These are phyloP conservation scores for Poecile montanus DNA, from an alignment of 2,797 vertebrate species.

Conservation along the genomic window DNA sequence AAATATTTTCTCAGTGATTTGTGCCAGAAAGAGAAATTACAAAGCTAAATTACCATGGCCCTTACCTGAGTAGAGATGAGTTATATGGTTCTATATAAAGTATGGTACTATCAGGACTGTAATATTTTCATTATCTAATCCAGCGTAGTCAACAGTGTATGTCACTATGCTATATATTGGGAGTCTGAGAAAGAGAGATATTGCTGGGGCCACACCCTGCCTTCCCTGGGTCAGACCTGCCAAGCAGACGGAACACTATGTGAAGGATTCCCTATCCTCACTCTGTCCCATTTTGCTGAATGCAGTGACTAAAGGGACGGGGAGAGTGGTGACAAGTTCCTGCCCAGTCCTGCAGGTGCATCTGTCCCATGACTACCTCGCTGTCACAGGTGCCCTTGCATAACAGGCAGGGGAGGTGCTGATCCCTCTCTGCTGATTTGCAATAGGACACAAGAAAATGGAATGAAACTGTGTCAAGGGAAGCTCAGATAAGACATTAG, in stretches of 20 bases:
- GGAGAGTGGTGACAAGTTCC: background rate
- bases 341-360: background rate
- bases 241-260: background rate
- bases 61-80: background rate
- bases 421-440: background rate
- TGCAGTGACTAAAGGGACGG: rapidly evolving
- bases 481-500: background rate
- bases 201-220: background rate
- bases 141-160: background rate
- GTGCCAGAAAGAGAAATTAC: background rate
- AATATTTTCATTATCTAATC: background rate
- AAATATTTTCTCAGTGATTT: background rate
- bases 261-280: background rate
- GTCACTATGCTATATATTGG: background rate
- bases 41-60: background rate
- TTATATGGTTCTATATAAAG: background rate
- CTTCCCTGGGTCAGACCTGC: background rate
- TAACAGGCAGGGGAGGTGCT: background rate
- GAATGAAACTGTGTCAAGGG: background rate
- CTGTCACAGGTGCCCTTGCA: background rate
- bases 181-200: background rate
- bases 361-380: rapidly evolving
- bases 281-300: rapidly evolving
- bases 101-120: background rate
- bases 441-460: background rate